These are phyloP conservation scores for Callimorpha dominula DNA, from an alignment of 2,888 invertebrate genomes.

Conservation along the genomic window DNA sequence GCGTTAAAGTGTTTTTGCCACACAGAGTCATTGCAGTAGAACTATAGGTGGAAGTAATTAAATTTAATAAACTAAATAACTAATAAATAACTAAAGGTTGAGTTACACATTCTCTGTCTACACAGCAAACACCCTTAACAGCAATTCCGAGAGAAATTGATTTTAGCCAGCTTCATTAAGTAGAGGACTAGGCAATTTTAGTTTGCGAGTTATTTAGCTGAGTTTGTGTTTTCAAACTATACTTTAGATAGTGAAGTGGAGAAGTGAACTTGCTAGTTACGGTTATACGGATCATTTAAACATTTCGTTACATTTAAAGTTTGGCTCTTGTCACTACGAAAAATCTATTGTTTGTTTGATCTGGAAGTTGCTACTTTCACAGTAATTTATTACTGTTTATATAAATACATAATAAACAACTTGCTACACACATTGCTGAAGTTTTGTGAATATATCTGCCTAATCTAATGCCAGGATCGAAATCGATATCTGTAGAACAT, in stretches of 20 bases:
- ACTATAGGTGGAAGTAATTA: too few relatives aligned
- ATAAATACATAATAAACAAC: background rate
- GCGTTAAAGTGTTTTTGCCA: background rate
- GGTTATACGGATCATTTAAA: slow-evolving; percentile 25
- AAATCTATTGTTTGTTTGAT: background rate
- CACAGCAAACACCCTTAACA: slow-evolving; percentile 8
- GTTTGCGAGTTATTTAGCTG: slow-evolving; percentile 30
- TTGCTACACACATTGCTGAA: too few relatives aligned
- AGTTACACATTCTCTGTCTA: background rate
- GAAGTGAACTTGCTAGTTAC: slow-evolving; percentile 27
- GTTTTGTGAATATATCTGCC: too few relatives aligned
- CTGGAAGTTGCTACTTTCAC: background rate
- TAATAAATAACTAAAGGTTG: background rate
- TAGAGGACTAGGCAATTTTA: slow-evolving; percentile 38
- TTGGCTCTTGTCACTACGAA: background rate
- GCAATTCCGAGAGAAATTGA: slow-evolving; percentile 37
- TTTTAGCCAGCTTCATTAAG: slow-evolving; percentile 40
- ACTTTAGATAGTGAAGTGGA: slow-evolving; percentile 17
- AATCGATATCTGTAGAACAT: too few relatives aligned
- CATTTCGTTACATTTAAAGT: background rate
- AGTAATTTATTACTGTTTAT: background rate
- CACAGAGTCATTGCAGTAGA: background rate
- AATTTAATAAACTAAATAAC: background rate
- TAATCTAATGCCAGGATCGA: too few relatives aligned
- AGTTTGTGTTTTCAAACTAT: slow-evolving; percentile 24